These are phyloP conservation scores for Centroberyx gerrardi DNA, from an alignment of 2,797 vertebrate species.

Conservation along the genomic window DNA sequence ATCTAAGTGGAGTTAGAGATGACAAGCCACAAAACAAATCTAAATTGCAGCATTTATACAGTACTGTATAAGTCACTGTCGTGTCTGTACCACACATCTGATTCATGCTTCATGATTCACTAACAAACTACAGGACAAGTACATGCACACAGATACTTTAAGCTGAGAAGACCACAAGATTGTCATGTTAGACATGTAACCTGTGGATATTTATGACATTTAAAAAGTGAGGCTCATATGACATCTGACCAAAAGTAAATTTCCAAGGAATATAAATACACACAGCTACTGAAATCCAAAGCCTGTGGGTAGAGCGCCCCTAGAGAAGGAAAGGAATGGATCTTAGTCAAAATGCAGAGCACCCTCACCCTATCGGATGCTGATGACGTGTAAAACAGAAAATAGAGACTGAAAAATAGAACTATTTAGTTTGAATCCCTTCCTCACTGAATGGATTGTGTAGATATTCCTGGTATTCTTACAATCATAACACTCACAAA, in stretches of 20 bases:
- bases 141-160: constrained; percentile 13
- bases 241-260: constrained; percentile 49
- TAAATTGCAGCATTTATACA: not conserved
- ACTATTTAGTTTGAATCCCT: constrained; percentile 4
- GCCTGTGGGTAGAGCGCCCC: not conserved
- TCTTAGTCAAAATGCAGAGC: constrained; percentile 23
- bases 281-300: constrained; percentile 52
- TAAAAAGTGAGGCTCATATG: constrained; percentile 42
- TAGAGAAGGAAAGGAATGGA: constrained; percentile 1
- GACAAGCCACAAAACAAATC: constrained; percentile 19
- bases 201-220: constrained; percentile 46
- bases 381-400: constrained; percentile 14
- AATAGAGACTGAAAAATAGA: constrained; percentile 19
- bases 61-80: constrained; percentile 5
- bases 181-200: constrained; percentile 31
- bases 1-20: constrained; percentile 5
- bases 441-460: not conserved
- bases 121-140: not conserved
- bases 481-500: constrained; percentile 4
- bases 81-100: constrained; percentile 2
- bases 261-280: constrained; percentile 58
- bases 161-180: constrained; percentile 11
- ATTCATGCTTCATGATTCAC: constrained; percentile 25
- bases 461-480: not conserved
- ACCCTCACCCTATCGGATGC: not conserved